Percentiles rank a stretch among this genome's conserved stretches.
Conservation (phyloP, 2,888 invertebrate genomes). For the Hydrotaea diabolus region DNA sequence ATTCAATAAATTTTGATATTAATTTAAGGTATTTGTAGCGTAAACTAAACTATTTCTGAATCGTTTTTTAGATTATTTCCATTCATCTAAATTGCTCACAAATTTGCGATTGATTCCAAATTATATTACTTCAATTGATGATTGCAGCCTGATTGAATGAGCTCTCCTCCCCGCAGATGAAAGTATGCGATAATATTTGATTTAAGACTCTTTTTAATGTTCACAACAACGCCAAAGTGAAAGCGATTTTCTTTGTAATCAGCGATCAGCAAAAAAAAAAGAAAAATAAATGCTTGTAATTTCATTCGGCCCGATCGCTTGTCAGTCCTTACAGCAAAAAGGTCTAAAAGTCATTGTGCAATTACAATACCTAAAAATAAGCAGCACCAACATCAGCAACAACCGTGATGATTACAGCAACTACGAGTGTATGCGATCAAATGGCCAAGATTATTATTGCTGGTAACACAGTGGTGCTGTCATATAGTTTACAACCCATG, state of each 20-base stretch:
- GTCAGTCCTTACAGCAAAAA: slow-evolving; percentile 37
- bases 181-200: too few species aligned
- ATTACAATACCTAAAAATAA: slow-evolving; percentile 32
- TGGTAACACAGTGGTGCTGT: background rate
- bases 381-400: slow-evolving; percentile 13
- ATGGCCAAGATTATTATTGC: slow-evolving; percentile 9
- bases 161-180: too few species aligned
- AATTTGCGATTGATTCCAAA: too few species aligned
- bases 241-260: slow-evolving; percentile 9
- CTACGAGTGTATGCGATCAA: background rate
- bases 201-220: background rate
- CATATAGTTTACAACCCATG: slow-evolving; percentile 32
- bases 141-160: too few species aligned
- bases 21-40: too few species aligned
- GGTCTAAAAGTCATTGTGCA: slow-evolving; percentile 51
- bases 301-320: slow-evolving; percentile 5
- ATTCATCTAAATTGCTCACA: too few species aligned
- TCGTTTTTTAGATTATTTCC: too few species aligned
- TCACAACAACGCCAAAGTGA: slow-evolving; percentile 18
- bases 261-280: slow-evolving; percentile 19
- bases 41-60: too few species aligned
- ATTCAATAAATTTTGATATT: too few species aligned
- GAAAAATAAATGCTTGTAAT: slow-evolving; percentile 1
- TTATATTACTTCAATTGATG: too few species aligned
- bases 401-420: background rate